These are phyloP conservation scores for Planococcus citri DNA, from an alignment of 1,140 invertebrate genomes.

Conservation along the genomic window DNA sequence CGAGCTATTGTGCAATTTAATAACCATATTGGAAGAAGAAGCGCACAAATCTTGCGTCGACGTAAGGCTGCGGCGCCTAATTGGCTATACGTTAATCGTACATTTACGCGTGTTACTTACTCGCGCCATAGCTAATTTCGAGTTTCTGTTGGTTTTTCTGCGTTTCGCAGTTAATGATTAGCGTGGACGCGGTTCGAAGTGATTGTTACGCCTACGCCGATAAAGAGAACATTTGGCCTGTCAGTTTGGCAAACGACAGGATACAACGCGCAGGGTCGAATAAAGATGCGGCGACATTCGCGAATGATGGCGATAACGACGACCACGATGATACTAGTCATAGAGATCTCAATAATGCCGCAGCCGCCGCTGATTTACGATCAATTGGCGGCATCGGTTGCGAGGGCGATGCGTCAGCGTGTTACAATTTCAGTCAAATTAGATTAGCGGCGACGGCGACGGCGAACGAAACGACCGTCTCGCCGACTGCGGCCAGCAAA, in stretches of 20 bases:
- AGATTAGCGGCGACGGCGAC: too few relatives aligned
- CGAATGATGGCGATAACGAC: too few relatives aligned
- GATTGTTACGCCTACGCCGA: too few relatives aligned
- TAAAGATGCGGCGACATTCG: background rate
- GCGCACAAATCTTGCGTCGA: constrained; percentile 37
- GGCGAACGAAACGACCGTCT: too few relatives aligned
- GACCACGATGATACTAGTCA: background rate
- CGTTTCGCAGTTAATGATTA: background rate
- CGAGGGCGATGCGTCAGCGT: background rate
- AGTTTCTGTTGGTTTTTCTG: background rate
- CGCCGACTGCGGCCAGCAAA: too few relatives aligned
- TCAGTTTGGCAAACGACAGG: background rate
- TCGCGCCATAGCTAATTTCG: background rate
- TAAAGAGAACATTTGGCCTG: background rate
- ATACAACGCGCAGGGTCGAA: background rate
- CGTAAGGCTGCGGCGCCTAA: constrained; percentile 7
- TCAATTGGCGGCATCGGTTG: background rate
- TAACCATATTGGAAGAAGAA: constrained; percentile 77
- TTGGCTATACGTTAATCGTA: too few relatives aligned
- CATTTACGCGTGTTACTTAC: too few relatives aligned
- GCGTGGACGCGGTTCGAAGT: background rate
- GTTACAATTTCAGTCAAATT: background rate
- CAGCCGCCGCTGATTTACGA: background rate
- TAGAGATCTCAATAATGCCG: background rate
- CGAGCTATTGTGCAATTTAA: constrained; percentile 74